Percentiles rank a stretch among this genome's conserved stretches.
These are phyloP conservation scores for Buphagus erythrorhynchus DNA, from an alignment of 2,797 vertebrate genomes.

Conservation along the genomic window DNA sequence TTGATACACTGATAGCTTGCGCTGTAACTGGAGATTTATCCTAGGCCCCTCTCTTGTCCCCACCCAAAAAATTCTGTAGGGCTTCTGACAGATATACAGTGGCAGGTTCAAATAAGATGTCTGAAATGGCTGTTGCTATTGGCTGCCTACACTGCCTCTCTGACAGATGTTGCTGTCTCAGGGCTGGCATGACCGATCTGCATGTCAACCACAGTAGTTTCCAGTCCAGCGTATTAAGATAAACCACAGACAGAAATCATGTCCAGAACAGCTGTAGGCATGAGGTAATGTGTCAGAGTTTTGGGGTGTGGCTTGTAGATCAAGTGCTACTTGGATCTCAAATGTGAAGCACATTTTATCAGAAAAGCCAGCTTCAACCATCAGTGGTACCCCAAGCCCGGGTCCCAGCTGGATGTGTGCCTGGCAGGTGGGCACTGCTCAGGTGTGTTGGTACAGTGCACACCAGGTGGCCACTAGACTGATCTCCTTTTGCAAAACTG, in stretches of 20 bases:
- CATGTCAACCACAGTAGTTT: neutral
- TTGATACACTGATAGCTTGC: neutral
- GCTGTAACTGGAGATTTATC: neutral
- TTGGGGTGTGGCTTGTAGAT: neutral
- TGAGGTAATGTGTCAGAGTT: neutral
- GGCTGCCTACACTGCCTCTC: neutral
- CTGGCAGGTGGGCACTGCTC: neutral
- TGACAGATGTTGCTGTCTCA: neutral
- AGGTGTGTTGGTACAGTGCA: neutral
- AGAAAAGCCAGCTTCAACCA: neutral
- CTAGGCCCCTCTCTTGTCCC: neutral
- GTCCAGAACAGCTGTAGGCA: neutral
- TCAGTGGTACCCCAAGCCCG: neutral
- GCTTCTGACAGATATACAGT: neutral
- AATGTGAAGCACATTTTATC: accelerated
- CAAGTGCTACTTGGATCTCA: neutral
- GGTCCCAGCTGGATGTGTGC: accelerated
- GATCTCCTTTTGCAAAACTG: neutral
- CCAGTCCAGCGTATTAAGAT: neutral
- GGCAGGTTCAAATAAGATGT: neutral
- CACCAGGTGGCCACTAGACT: neutral
- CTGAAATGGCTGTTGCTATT: neutral
- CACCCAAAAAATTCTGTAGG: neutral
- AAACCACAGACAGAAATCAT: neutral
- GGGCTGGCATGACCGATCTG: neutral